Conservation (phyloP, 2,888 invertebrate species). For the Fragum whitleyi region DNA sequence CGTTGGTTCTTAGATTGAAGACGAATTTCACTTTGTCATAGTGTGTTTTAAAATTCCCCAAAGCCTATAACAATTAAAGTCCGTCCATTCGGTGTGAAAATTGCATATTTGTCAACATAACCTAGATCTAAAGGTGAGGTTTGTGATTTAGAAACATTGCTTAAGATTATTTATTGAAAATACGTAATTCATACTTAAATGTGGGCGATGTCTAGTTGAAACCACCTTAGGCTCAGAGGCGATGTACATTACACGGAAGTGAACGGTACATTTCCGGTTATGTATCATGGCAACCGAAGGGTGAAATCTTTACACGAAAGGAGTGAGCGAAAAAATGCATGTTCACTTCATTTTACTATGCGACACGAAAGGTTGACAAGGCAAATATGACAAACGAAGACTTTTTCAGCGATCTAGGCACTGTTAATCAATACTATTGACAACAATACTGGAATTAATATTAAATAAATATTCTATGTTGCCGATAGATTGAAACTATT, state of each 20-base stretch:
- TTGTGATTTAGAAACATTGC: neutral
- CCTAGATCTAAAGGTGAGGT: neutral
- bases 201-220: neutral
- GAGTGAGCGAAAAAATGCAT: neutral
- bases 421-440: too few relatives aligned
- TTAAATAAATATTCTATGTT: too few relatives aligned
- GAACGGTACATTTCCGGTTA: conserved; percentile 8
- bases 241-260: conserved; percentile 7
- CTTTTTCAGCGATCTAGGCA: too few relatives aligned
- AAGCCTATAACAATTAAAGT: neutral
- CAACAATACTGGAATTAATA: too few relatives aligned
- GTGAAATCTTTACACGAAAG: neutral
- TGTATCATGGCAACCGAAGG: neutral
- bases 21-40: neutral
- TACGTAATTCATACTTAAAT: neutral
- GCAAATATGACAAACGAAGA: too few relatives aligned
- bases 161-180: neutral
- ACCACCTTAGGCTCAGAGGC: neutral
- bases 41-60: neutral
- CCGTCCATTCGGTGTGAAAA: neutral
- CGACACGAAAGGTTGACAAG: too few relatives aligned
- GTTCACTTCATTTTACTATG: too few relatives aligned
- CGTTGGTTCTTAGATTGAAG: too few relatives aligned
- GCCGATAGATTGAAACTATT: too few relatives aligned
- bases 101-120: neutral